Conservation (phyloP, 2,113 vertebrate species). For the Phaethornis superciliosus region DNA sequence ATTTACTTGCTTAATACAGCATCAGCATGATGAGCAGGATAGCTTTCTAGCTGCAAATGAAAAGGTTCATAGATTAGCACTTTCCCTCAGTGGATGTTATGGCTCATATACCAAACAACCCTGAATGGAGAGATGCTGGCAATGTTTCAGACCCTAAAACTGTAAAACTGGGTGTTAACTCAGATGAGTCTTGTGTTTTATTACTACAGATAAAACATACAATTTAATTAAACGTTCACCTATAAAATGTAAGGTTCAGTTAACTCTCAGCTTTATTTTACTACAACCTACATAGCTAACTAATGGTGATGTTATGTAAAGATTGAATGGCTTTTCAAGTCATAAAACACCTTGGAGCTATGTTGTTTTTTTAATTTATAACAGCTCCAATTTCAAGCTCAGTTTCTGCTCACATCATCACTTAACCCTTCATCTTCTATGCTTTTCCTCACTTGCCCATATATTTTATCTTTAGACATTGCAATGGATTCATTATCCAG, state of each 20-base stretch:
- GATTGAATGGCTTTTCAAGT: conserved; percentile 26
- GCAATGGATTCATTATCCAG: background rate
- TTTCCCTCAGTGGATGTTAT: background rate
- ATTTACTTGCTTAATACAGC: conserved; percentile 7
- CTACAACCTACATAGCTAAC: conserved; percentile 20
- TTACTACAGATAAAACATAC: conserved; percentile 37
- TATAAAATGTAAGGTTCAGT: conserved; percentile 42
- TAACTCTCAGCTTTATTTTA: conserved; percentile 34
- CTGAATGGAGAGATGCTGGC: background rate
- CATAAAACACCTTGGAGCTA: conserved; percentile 10
- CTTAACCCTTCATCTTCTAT: conserved; percentile 10
- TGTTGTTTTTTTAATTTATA: conserved; percentile 8
- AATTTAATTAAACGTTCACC: conserved; percentile 23
- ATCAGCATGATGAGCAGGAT: background rate
- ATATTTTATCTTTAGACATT: background rate
- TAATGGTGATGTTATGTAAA: conserved; percentile 8
- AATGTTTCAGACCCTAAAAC: conserved; percentile 32
- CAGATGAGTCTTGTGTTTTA: conserved; percentile 9
- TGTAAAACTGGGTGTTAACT: conserved; percentile 20
- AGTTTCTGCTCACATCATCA: background rate
- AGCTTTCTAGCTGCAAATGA: conserved; percentile 10
- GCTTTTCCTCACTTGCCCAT: background rate
- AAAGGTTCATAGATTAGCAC: conserved; percentile 3
- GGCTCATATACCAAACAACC: conserved; percentile 27
- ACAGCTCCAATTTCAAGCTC: background rate